phyloP scores from a whole-genome alignment of 2,113 vertebrate species.

The Psophia crepitans region DNA sequence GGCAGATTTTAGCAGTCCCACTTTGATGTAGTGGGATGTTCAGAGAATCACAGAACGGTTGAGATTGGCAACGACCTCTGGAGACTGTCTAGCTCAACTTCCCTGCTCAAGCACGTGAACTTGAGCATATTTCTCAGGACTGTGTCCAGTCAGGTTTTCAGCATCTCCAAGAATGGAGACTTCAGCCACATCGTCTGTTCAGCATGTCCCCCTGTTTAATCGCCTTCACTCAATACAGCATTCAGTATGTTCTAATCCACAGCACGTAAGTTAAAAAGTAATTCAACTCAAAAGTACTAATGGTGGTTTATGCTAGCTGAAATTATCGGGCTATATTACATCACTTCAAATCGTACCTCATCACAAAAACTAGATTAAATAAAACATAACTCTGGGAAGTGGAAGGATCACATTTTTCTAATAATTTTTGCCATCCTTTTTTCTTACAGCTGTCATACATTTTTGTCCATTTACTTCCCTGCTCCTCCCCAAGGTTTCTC shows the following conservation, averaged over 20 bases:
- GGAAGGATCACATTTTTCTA: background rate
- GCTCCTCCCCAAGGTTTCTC: background rate
- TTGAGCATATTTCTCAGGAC: background rate
- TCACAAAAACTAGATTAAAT: background rate
- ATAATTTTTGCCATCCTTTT: background rate
- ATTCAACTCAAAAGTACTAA: background rate
- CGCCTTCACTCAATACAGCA: accelerated
- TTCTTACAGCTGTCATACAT: background rate
- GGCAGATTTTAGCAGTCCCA: background rate
- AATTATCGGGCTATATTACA: background rate
- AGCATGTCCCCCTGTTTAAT: background rate
- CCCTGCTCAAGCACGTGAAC: background rate
- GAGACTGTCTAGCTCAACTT: background rate
- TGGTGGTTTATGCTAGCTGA: background rate
- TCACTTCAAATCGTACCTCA: background rate
- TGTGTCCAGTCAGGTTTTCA: background rate
- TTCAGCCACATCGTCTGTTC: background rate
- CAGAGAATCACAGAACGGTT: background rate
- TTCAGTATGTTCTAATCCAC: background rate
- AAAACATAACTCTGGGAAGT: background rate
- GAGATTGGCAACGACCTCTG: background rate
- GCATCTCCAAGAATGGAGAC: background rate
- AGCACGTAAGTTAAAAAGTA: background rate
- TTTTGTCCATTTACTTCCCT: background rate
- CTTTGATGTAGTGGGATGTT: background rate